phyloP scores from a whole-genome alignment of 1,140 invertebrate genomes.

The Zaprionus ghesquierei region DNA sequence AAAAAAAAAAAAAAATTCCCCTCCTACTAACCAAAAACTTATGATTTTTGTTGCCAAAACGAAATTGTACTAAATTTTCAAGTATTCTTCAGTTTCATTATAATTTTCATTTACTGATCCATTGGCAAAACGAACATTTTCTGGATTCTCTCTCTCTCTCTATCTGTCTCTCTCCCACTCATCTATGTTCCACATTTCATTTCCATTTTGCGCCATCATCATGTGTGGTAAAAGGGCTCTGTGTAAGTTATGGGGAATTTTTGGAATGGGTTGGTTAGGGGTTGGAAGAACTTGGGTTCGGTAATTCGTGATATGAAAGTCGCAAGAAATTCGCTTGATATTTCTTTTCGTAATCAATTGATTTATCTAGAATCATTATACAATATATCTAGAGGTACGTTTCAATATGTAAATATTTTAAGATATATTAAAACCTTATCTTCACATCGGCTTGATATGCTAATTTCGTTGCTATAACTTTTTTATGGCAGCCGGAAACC shows the following conservation, averaged over 20 bases:
- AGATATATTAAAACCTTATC: not conserved
- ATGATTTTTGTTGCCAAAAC: constrained; percentile 31
- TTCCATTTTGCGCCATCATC: constrained; percentile 51
- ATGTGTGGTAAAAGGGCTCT: not conserved
- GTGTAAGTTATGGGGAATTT: not conserved
- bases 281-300: not conserved
- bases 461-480: constrained; percentile 9
- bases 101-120: constrained; percentile 37
- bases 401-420: constrained; percentile 16
- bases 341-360: not conserved
- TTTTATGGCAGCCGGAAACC: not conserved
- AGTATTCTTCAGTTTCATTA: constrained; percentile 20
- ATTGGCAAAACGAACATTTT: constrained; percentile 72
- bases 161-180: constrained; percentile 1
- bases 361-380: not conserved
- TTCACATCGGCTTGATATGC: constrained; percentile 29
- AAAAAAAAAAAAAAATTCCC: constrained; percentile 8
- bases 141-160: constrained; percentile 7
- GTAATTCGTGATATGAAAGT: not conserved
- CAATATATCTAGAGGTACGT: constrained; percentile 66
- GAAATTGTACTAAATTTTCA: constrained; percentile 20
- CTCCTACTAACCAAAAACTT: constrained; percentile 23
- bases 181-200: constrained; percentile 48
- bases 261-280: constrained; percentile 5
- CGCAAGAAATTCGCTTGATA: not conserved